Evolutionary conservation across 2,797 vertebrate species (phyloP).

Genomic region (Microctenopoma stevenorrisi): DNA sequence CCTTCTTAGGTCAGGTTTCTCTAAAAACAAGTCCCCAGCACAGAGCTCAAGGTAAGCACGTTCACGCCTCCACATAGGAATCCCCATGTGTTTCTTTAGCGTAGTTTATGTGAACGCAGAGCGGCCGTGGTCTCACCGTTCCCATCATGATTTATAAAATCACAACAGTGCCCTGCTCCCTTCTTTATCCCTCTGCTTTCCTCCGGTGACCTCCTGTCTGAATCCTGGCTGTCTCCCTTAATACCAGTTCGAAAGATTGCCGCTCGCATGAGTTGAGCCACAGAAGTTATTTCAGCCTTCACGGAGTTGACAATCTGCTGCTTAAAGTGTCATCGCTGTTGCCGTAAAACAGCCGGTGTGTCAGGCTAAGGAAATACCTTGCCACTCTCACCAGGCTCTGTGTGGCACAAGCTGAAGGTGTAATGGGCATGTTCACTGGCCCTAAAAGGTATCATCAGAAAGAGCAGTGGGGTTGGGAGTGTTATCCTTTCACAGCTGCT

Average conservation of each 20-base stretch:
- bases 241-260: slow-evolving; percentile 63
- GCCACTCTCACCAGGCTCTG: slow-evolving; percentile 62
- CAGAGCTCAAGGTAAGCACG: slow-evolving; percentile 81
- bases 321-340: slow-evolving; percentile 74
- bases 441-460: slow-evolving; percentile 68
- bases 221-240: slow-evolving; percentile 61
- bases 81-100: slow-evolving; percentile 23
- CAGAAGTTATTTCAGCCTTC: slow-evolving; percentile 70
- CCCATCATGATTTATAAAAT: slow-evolving; percentile 42
- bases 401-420: slow-evolving; percentile 54
- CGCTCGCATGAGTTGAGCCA: slow-evolving; percentile 69
- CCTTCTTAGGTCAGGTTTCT: slow-evolving; percentile 82
- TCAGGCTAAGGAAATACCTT: slow-evolving; percentile 60
- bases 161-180: slow-evolving; percentile 32
- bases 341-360: slow-evolving; percentile 69
- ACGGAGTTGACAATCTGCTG: slow-evolving; percentile 71
- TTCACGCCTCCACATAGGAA: slow-evolving; percentile 68
- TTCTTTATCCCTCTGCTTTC: slow-evolving; percentile 25
- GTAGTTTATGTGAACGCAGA: slow-evolving; percentile 40
- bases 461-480: slow-evolving; percentile 23
- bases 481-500: slow-evolving; percentile 45
- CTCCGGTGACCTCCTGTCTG: slow-evolving; percentile 51
- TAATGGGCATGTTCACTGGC: slow-evolving; percentile 67
- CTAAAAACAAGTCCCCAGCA: slow-evolving; percentile 78
- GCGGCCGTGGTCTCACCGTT: slow-evolving; percentile 34